Evolutionary conservation across 2,888 invertebrate genomes (phyloP).

Genomic region (Schrankia costaestrigalis): DNA sequence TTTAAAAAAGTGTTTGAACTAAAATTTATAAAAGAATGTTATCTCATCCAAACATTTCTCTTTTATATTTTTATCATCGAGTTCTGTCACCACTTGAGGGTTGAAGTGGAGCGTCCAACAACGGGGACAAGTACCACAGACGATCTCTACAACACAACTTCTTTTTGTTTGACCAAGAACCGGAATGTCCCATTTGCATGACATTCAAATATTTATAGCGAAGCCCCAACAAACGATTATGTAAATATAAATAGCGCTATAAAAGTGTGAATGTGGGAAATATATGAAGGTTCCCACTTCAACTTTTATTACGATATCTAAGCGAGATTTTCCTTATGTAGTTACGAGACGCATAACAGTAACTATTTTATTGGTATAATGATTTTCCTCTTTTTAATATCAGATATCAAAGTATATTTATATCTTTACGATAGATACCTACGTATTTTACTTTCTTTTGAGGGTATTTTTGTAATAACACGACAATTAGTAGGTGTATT

Average conservation of each 20-base stretch:
- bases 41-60: conserved; percentile 33
- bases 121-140: conserved; percentile 46
- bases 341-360: no score
- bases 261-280: conserved; percentile 8
- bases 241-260: conserved; percentile 10
- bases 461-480: no score
- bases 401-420: no score
- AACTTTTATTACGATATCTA: conserved; percentile 4
- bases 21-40: conserved; percentile 10
- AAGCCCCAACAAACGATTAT: conserved; percentile 17
- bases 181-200: conserved; percentile 33
- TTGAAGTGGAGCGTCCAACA: conserved; percentile 40
- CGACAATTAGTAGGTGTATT: no score
- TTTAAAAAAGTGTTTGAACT: no score
- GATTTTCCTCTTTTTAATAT: no score
- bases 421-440: no score
- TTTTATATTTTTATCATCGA: conserved; percentile 42
- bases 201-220: conserved; percentile 28
- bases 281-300: conserved; percentile 1
- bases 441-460: no score
- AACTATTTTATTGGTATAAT: no score
- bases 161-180: conserved; percentile 30
- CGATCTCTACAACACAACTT: conserved; percentile 36
- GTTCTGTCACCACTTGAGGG: conserved; percentile 29
- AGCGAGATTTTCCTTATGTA: conserved; percentile 2